Evolutionary conservation across 2,113 vertebrate genomes (phyloP).

Genomic region (Sceloporus tristichus): DNA sequence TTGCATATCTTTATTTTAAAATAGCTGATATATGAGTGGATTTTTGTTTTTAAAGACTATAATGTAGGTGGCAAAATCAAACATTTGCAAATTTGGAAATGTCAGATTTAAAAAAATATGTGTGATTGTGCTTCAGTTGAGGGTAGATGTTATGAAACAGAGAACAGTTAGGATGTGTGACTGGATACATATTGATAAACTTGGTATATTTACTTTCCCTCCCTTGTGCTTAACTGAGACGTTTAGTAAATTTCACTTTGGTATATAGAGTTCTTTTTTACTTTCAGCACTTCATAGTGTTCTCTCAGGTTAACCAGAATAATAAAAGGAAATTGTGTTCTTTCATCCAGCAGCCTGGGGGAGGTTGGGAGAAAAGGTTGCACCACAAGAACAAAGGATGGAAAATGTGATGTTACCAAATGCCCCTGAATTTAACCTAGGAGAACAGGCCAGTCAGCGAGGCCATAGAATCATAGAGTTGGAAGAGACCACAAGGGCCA

Average conservation of each 20-base stretch:
- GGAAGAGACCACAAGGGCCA: too few relatives aligned
- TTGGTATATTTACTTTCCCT: background rate
- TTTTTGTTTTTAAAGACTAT: slow-evolving; percentile 27
- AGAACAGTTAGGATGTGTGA: background rate
- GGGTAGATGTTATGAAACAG: slow-evolving; percentile 28
- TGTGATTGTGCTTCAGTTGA: slow-evolving; percentile 16
- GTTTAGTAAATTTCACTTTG: background rate
- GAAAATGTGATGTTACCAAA: too few relatives aligned
- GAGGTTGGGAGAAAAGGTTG: background rate
- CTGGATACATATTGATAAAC: background rate
- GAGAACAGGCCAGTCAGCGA: too few relatives aligned
- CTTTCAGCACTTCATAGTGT: too few relatives aligned
- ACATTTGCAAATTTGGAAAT: slow-evolving; percentile 31
- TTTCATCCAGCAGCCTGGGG: background rate
- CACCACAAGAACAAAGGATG: too few relatives aligned
- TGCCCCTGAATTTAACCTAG: too few relatives aligned
- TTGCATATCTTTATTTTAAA: slow-evolving; percentile 22
- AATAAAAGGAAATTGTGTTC: background rate
- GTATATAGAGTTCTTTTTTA: background rate
- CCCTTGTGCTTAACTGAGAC: background rate
- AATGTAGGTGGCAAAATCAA: slow-evolving; percentile 23
- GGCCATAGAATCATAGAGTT: too few relatives aligned
- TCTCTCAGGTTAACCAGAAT: too few relatives aligned
- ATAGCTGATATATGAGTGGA: background rate
- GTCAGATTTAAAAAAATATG: slow-evolving; percentile 28